Evolutionary conservation across 2,888 invertebrate species (phyloP).

Genomic region (Drosophila barbarae): DNA sequence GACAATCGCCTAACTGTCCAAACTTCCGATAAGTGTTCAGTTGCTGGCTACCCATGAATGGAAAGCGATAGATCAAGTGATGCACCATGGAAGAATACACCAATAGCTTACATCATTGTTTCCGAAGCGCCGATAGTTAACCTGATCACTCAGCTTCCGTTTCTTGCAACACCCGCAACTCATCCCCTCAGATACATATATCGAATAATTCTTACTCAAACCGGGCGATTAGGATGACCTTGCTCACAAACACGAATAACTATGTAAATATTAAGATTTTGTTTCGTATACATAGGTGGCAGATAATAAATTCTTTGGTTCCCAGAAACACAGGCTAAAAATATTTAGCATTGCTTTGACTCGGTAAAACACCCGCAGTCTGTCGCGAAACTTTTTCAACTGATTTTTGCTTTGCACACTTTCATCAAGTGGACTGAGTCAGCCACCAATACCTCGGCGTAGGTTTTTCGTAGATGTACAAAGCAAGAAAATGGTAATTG

Average conservation of each 20-base stretch:
- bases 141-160: constrained; percentile 39
- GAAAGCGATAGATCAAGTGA: neutral
- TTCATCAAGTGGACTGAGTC: constrained; percentile 19
- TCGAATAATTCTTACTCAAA: neutral
- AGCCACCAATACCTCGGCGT: constrained; percentile 1
- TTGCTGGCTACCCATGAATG: neutral
- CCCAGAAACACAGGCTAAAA: constrained; percentile 19
- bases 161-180: constrained; percentile 57
- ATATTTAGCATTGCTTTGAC: constrained; percentile 16
- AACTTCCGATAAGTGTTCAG: constrained; percentile 6
- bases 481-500: constrained; percentile 12
- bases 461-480: neutral
- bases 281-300: neutral
- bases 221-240: constrained; percentile 5
- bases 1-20: neutral
- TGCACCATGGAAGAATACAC: neutral
- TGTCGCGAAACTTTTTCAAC: constrained; percentile 44
- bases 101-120: constrained; percentile 47
- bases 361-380: constrained; percentile 38
- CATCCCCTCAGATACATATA: neutral
- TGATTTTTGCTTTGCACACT: constrained; percentile 37
- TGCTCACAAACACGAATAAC: neutral
- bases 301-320: constrained; percentile 1
- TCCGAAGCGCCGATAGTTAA: constrained; percentile 17
- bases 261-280: neutral